Evolutionary conservation across 1,140 invertebrate genomes (phyloP).

Genomic region (Diachasma alloeum): DNA sequence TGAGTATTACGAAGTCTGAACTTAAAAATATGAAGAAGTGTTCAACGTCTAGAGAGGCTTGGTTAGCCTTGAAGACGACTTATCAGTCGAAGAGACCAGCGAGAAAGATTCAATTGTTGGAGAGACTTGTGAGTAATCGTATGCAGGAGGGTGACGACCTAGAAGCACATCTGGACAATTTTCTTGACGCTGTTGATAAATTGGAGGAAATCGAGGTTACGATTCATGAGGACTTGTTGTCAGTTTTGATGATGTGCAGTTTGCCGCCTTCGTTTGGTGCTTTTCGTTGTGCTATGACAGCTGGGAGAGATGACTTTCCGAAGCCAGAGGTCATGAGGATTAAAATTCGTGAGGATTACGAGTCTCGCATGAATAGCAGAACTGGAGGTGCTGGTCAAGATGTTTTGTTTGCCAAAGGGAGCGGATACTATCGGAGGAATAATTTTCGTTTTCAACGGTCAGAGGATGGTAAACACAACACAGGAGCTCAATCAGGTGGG

Average conservation of each 20-base stretch:
- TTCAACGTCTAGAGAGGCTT: slow-evolving; percentile 13
- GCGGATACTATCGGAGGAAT: background rate
- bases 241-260: slow-evolving; percentile 18
- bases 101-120: too few species aligned
- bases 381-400: background rate
- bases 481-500: too few species aligned
- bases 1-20: too few species aligned
- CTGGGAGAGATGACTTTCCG: background rate
- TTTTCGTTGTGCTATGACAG: background rate
- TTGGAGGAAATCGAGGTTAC: slow-evolving; percentile 9
- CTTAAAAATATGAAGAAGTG: too few species aligned
- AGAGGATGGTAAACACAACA: too few species aligned
- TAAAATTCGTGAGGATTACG: slow-evolving; percentile 12
- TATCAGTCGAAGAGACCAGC: slow-evolving; percentile 26
- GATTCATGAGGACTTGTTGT: slow-evolving; percentile 7
- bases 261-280: slow-evolving; percentile 11
- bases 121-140: too few species aligned
- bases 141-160: slow-evolving; percentile 20
- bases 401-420: background rate
- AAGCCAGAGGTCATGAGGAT: slow-evolving; percentile 11
- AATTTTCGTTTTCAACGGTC: too few species aligned
- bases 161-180: slow-evolving; percentile 5
- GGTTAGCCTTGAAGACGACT: slow-evolving; percentile 22
- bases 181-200: slow-evolving; percentile 23
- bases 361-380: background rate